Evolutionary conservation across 2,888 invertebrate species (phyloP).

Genomic region (Tupiocoris notatus): DNA sequence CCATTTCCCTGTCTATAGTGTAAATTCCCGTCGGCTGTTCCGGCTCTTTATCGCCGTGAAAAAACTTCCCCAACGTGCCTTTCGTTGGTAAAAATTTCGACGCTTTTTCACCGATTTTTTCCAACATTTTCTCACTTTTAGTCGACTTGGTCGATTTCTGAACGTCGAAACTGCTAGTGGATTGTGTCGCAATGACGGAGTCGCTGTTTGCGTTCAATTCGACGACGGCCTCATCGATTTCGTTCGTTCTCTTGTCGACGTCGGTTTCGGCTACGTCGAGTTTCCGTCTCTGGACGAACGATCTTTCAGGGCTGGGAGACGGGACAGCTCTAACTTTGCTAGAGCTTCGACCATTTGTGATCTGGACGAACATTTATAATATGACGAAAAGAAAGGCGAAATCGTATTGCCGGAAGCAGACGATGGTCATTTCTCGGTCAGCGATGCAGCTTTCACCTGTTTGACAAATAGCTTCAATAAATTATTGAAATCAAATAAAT

Average conservation of each 20-base stretch:
- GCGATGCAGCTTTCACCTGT: neutral
- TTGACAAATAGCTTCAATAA: no score
- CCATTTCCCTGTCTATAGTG: conserved; percentile 43
- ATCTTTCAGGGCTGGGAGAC: conserved; percentile 26
- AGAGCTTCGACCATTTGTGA: conserved; percentile 42
- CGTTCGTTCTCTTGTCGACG: neutral
- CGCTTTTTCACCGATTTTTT: conserved; percentile 38
- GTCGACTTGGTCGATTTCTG: neutral
- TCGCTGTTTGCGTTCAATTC: conserved; percentile 29
- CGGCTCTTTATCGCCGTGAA: conserved; percentile 22
- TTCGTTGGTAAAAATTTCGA: conserved; percentile 19
- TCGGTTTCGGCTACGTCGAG: neutral
- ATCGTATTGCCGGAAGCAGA: no score
- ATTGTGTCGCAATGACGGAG: neutral
- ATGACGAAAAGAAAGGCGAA: neutral
- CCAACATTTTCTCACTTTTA: conserved; percentile 22
- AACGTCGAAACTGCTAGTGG: neutral
- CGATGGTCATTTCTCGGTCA: no score
- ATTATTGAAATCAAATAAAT: neutral
- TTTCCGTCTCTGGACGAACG: neutral
- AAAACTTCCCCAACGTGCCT: conserved; percentile 28
- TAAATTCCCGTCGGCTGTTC: conserved; percentile 37
- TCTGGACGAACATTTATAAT: conserved; percentile 46
- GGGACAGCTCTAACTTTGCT: conserved; percentile 29
- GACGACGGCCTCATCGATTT: conserved; percentile 4